Base-by-base conservation (phyloP, 2,888 invertebrate species). In the Acrocyrtus sp. region DNA sequence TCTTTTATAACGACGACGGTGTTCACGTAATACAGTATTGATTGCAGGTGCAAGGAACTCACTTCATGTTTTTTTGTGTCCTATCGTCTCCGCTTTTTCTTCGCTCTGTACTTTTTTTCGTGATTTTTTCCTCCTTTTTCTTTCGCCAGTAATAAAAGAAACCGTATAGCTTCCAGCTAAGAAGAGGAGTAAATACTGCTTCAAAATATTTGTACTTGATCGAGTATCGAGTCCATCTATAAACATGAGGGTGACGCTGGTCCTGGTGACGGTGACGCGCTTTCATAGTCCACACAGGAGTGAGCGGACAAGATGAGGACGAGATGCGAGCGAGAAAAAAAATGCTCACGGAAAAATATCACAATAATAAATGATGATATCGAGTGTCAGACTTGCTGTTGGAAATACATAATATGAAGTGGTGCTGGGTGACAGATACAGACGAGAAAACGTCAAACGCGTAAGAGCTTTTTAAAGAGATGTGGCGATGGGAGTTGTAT, bases 31-130 rank as follows among this genome's bases (percentile, higher is more conserved):
- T 22, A 43, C 39, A 61, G 54, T 61, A 69, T 69, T 61, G 69
- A 69, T 69, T 61, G 51, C 69, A 69, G 69, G 69, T 69, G 69
- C 69, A 69, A 69, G 61, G 60, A 68, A 61, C 60, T 61, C 54
- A 47, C 5, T 45, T 48, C 56, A 60, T 56, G 41, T 15, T 53
- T 53, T 27, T 56, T 27, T 57, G 51, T 58, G 45, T 68, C 60
- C 39, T 50, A 57, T 50, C 57, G 39, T 50, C 45, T 57, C 27
- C n/a, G n/a, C n/a, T n/a, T n/a, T n/a, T n/a, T n/a, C n/a, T n/a
- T n/a, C n/a, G n/a, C n/a, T n/a, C n/a, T n/a, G n/a, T n/a, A 39
- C 39, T n/a, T n/a, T 41, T 41, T 56, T 39, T 56, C n/a, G n/a
- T n/a, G n/a, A 53, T 34, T 22, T 34, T 17, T 3, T n/a, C n/a